phyloP scores from a whole-genome alignment of 2,797 vertebrate genomes.

The Coendou prehensilis region DNA sequence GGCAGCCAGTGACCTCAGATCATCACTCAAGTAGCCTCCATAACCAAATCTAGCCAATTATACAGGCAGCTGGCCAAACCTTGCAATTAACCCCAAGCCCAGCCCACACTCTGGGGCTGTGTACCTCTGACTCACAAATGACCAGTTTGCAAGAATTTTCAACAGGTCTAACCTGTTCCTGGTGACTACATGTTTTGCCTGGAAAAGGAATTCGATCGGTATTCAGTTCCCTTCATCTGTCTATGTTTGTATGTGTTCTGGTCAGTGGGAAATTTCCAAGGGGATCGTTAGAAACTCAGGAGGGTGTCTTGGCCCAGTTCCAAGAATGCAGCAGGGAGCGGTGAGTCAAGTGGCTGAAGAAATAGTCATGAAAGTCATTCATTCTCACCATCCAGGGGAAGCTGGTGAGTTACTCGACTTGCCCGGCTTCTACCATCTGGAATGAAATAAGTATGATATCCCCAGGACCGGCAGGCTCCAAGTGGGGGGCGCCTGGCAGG shows the following conservation, averaged over 20 bases:
- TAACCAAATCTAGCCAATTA: constrained; percentile 37
- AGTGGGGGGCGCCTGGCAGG: not conserved
- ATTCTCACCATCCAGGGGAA: not conserved
- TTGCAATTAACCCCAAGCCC: constrained; percentile 56
- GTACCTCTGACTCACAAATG: constrained; percentile 61
- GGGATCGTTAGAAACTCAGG: constrained; percentile 34
- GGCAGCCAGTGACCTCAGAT: constrained; percentile 18
- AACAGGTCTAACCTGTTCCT: constrained; percentile 68
- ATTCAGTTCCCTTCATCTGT: constrained; percentile 11
- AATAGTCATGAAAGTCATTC: constrained; percentile 43
- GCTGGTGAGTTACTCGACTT: not conserved
- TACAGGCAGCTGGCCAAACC: constrained; percentile 51
- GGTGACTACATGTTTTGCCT: constrained; percentile 9
- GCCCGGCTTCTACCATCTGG: constrained; percentile 57
- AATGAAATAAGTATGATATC: not conserved
- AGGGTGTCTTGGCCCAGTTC: constrained; percentile 25
- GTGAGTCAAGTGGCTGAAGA: constrained; percentile 47
- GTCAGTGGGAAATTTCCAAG: constrained; percentile 8
- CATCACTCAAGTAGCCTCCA: constrained; percentile 40
- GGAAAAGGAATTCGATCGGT: constrained; percentile 41
- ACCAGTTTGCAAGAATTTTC: constrained; percentile 51
- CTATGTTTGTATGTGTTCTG: not conserved
- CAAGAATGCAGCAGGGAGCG: constrained; percentile 47
- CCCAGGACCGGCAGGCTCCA: constrained; percentile 16
- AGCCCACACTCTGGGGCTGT: constrained; percentile 13